Base-by-base conservation (phyloP, 92 coral and sea anemone genomes). In the Zoanthus sansibaricus region DNA sequence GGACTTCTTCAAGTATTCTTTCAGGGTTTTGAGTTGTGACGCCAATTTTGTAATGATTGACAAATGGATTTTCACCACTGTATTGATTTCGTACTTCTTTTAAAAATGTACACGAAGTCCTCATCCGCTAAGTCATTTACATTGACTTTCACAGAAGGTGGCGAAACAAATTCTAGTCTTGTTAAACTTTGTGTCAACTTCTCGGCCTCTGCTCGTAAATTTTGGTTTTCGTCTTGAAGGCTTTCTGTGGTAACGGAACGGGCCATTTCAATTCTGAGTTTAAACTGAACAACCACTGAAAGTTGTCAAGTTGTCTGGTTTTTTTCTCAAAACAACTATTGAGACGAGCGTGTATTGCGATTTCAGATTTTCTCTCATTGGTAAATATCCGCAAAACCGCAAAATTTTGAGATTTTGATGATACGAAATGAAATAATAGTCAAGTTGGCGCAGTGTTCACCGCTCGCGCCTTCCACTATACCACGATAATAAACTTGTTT, bases 81-180 rank as follows among this genome's bases (percentile, higher is more conserved):
- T 18, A 61, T 25, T 79, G 74, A 5, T 42, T 69, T 3, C 18
- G 72, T 7, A 62, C 74, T 21, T 64, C 84, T 33, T 33, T 46
- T 45, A 5, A 79, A 31, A n/a, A 79, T 46, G 46, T 79, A 79
- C 9, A 64, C 84, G 21, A 25, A 79, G 58, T 45, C 17, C 64
- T 79, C 44, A 32, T 79, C 18, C 0, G 31, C 61, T 18, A 69
- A 33, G 8, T 69, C 46, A 9, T 51, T 14, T 12, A 62, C 20
- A 5, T 21, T 44, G 14, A 1, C 61, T 54, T 79, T 74, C 3
- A 79, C 25, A 17, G 84, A 44, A 1, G 84, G 74, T 10, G 84
- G 84, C 18, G 84, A 79, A 8, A 37, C 42, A 61, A 64, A 79
- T 11, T 79, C 84, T 17, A 79, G 30, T 20, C 84, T 49, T 12